Evolutionary conservation across 1,140 invertebrate genomes (phyloP).

Genomic region (Habropoda laboriosa): DNA sequence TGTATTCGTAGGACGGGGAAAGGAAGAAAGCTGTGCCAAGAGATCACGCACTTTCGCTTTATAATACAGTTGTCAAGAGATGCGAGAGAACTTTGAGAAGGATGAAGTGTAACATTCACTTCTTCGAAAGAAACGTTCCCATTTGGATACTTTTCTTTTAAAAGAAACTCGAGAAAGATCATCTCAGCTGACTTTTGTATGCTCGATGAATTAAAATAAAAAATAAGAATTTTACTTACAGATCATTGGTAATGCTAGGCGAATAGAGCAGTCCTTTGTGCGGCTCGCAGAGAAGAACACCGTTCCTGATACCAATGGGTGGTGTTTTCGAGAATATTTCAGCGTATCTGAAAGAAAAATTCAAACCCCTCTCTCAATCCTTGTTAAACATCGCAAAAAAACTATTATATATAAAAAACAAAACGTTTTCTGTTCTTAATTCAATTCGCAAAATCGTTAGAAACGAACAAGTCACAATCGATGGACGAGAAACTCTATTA

Average conservation of each 20-base stretch:
- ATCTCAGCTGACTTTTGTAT: no score
- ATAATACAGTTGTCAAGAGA: constrained; percentile 66
- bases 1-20: constrained; percentile 51
- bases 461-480: no score
- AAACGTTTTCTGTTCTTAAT: no score
- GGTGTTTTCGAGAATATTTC: constrained; percentile 69
- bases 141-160: no score
- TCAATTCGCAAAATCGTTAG: background rate
- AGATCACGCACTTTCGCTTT: constrained; percentile 76
- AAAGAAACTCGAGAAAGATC: no score
- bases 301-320: constrained; percentile 71
- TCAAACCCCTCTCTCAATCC: no score
- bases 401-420: no score
- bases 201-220: no score
- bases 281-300: constrained; percentile 70
- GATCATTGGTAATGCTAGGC: constrained; percentile 59
- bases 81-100: background rate
- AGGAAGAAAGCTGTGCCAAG: constrained; percentile 69
- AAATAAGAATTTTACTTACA: constrained; percentile 70
- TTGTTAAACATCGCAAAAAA: no score
- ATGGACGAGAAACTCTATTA: no score
- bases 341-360: constrained; percentile 70
- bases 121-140: background rate
- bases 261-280: constrained; percentile 75
- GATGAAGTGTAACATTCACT: background rate